Evolutionary conservation across 23 tunicate genomes (phyloP).

Genomic region (Corella eumyota): DNA sequence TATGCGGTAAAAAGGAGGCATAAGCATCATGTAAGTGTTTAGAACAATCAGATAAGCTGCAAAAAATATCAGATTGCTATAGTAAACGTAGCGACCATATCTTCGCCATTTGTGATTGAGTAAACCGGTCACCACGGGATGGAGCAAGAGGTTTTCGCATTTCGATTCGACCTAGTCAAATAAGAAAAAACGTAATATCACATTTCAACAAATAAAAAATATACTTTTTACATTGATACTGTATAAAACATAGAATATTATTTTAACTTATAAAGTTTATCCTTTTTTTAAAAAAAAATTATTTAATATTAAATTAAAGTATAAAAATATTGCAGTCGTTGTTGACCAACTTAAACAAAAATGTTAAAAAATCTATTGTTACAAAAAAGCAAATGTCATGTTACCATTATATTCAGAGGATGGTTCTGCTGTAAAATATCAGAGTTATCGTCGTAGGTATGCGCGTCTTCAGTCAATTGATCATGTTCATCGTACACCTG

Average conservation of each 20-base stretch:
- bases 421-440: slow-evolving; percentile 75
- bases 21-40: slow-evolving; percentile 78
- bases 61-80: slow-evolving; percentile 50
- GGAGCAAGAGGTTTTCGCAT: slow-evolving; percentile 75
- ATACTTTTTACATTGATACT: not conserved
- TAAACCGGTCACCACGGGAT: slow-evolving; percentile 89
- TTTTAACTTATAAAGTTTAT: not conserved
- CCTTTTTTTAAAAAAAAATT: not conserved
- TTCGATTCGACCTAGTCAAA: slow-evolving; percentile 59
- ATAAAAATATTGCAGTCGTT: too few relatives aligned
- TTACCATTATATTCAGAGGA: slow-evolving; percentile 88
- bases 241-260: not conserved
- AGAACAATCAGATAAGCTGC: slow-evolving; percentile 45
- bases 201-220: not conserved
- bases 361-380: too few relatives aligned
- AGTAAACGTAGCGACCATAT: slow-evolving; percentile 86
- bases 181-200: not conserved
- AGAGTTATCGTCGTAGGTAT: slow-evolving; percentile 40
- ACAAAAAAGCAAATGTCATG: too few relatives aligned
- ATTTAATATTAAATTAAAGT: too few relatives aligned
- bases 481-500: slow-evolving; percentile 90
- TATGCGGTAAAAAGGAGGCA: slow-evolving; percentile 65
- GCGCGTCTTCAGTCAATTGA: slow-evolving; percentile 48
- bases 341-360: too few relatives aligned
- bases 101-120: slow-evolving; percentile 87